Percentiles rank a stretch among this genome's conserved stretches.
These are phyloP conservation scores for Campylomormyrus tamandua DNA, from an alignment of 2,113 vertebrate genomes.

Conservation along the genomic window DNA sequence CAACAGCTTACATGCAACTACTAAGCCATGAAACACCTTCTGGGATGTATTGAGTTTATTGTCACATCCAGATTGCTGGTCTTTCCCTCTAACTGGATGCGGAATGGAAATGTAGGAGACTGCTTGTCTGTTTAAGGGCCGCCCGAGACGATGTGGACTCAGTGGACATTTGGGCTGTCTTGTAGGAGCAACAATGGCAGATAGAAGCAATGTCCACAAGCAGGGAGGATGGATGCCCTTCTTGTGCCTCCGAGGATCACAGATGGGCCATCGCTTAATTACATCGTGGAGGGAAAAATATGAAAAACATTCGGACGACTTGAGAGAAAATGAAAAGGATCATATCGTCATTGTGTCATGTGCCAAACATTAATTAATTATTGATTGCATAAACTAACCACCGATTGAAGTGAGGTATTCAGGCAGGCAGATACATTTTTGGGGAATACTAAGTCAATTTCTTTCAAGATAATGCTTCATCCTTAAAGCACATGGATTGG, in stretches of 20 bases:
- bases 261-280: background rate
- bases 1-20: background rate
- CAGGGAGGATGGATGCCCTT: background rate
- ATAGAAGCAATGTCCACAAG: background rate
- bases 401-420: background rate
- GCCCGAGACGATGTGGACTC: slow-evolving; percentile 21
- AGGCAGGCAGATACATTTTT: background rate
- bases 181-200: background rate
- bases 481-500: background rate
- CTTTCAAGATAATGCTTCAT: background rate
- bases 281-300: background rate
- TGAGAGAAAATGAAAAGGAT: background rate
- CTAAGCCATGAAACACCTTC: background rate
- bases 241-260: background rate
- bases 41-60: background rate
- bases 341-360: background rate
- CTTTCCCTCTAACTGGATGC: background rate
- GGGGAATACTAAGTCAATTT: background rate
- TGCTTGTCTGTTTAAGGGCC: background rate
- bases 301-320: no score
- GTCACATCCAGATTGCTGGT: background rate
- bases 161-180: slow-evolving; percentile 23
- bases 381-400: background rate
- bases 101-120: background rate
- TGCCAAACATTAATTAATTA: background rate